Percentiles rank a stretch among this genome's conserved stretches.
Conservation (phyloP, 2,797 vertebrate species). For the Catharus ustulatus region DNA sequence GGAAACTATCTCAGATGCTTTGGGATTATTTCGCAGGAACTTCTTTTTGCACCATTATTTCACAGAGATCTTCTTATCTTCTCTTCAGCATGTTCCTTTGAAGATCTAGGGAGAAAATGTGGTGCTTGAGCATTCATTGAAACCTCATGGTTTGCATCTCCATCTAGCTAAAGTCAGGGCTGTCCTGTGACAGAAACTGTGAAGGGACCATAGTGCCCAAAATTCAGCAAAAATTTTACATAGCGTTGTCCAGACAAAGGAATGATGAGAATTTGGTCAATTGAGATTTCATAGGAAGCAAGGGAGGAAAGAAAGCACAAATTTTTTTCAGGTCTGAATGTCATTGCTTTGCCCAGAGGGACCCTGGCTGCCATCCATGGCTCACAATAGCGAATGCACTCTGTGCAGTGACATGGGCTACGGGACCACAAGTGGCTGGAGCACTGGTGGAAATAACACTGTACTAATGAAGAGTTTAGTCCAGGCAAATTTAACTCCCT, state of each 20-base stretch:
- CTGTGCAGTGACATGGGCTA: not conserved
- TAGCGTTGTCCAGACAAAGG: not conserved
- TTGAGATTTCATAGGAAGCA: not conserved
- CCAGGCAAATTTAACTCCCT: not conserved
- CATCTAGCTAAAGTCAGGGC: not conserved
- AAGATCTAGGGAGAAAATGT: constrained; percentile 21
- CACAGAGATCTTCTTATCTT: constrained; percentile 33
- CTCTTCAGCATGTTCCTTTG: constrained; percentile 13
- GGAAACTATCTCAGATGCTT: constrained; percentile 46
- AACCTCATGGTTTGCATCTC: not conserved
- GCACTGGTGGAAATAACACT: not conserved
- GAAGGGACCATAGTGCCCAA: not conserved
- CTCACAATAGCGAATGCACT: not conserved
- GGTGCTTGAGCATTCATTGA: not conserved
- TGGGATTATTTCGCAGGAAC: constrained; percentile 27
- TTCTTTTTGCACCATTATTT: constrained; percentile 42
- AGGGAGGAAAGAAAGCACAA: not conserved
- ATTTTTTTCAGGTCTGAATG: not conserved
- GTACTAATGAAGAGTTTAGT: not conserved
- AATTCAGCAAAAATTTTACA: not conserved
- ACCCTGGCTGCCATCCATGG: fast-evolving
- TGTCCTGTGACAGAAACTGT: not conserved
- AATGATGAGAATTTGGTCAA: not conserved
- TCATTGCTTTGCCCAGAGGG: not conserved
- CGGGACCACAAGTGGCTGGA: not conserved